A percentile compares a stretch with the other conserved stretches of the same genome.
These are phyloP conservation scores for Gallinago stenura DNA, from an alignment of 2,797 vertebrate species.

Conservation along the genomic window DNA sequence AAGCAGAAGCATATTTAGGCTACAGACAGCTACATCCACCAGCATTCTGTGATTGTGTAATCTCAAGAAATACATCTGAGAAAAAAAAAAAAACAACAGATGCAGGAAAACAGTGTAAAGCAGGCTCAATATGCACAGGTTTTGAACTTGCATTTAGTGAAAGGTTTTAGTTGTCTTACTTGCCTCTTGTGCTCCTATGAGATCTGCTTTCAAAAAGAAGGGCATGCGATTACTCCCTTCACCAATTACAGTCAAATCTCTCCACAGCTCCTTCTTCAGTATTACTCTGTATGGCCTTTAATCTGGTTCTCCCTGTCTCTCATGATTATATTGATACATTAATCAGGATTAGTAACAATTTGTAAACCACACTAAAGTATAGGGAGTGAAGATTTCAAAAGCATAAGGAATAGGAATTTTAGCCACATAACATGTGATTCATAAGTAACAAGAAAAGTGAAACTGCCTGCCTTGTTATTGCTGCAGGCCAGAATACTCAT, in stretches of 20 bases:
- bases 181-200: not conserved
- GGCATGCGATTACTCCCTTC: not conserved
- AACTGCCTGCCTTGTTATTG: slow-evolving; percentile 20
- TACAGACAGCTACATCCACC: not conserved
- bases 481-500: slow-evolving; percentile 23
- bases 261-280: not conserved
- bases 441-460: not conserved
- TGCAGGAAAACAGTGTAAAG: not conserved
- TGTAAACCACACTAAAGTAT: not conserved
- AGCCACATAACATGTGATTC: not conserved
- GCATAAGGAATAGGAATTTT: not conserved
- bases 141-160: not conserved
- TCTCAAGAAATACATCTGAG: not conserved
- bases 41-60: not conserved
- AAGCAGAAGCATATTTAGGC: not conserved
- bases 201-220: not conserved
- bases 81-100: not conserved
- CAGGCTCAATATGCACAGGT: not conserved
- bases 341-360: not conserved
- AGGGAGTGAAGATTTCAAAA: not conserved
- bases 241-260: not conserved
- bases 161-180: not conserved
- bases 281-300: not conserved
- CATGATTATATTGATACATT: not conserved
- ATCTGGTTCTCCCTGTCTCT: not conserved